Evolutionary conservation across 1,140 invertebrate species (phyloP), one percentile per base, ranked within the genome.

Genomic region (Procambarus clarkii): DNA sequence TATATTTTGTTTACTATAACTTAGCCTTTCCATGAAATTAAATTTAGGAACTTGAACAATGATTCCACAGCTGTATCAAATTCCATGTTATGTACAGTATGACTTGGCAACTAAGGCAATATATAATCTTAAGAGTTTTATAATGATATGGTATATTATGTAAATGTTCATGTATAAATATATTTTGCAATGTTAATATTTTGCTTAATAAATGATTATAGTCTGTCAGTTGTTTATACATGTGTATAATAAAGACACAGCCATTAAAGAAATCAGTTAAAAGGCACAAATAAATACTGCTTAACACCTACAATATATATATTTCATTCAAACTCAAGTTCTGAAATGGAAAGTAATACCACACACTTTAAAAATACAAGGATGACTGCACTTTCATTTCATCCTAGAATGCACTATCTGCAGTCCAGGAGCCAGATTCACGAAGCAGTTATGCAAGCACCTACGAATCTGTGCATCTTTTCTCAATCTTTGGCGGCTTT

Each of bases 101-200:
- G n/a, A 74, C 69, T 21, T 24, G 13, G 34, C 69, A 13, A 58
- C 4, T 34, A 24, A 24, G 18, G 69, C 69, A 74, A 74, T 74
- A 24, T 64, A 64, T 64, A 18, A 64, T 64, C 60, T 24, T 58
- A 18, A 64, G 4, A 74, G 69, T 3, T 74, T 74, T 9, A 74
- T 58, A 7, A 8, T 34, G 4, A 3, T 24, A 7, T 58, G 13
- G 3, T 74, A 34, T 74, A 74, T 11, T 8, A 11, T 54, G 13
- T 74, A 34, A 24, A 74, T 74, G 18, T 74, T 34, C 7, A 11
- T 74, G 69, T 74, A 74, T 74, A 34, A 74, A 74, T 74, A 74
- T 74, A 74, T 74, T 74, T 74, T 74, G 69, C 69, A 74, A 74
- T 74, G 69, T 74, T 74, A n/a, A 74, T 74, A 74, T 74, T 74